Evolutionary conservation across 2,888 invertebrate species (phyloP), one percentile per base, ranked within the genome.

Genomic region (Hydrotaea diabolus): DNA sequence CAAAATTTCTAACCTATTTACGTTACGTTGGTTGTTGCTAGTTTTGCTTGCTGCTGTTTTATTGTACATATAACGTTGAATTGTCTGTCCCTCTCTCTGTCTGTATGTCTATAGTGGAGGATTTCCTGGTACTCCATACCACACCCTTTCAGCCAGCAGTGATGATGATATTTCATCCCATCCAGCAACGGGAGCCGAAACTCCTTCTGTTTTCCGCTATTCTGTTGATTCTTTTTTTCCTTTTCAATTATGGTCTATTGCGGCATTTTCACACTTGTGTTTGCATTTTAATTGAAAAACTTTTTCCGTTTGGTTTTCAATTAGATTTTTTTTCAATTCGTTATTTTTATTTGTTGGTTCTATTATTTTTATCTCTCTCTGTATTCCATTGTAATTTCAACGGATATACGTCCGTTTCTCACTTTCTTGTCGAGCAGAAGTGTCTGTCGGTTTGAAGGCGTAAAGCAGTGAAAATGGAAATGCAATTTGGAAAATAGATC

Each of bases 241-340:
- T 66, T 74, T 81, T 76, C 59, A 72, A 78, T 78, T 84, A 73
- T 77, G 79, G 82, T 81, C 76, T 85, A 85, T 82, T 85, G 84
- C 84, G 84, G 84, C 79, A 85, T 85, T 85, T 85, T 85, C 81
- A 82, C 84, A 85, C 84, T 85, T 85, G 81, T 85, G 81, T 85
- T 85, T 85, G 82, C 81, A 85, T 85, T 85, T 85, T 85, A 85
- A 85, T 85, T 85, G 84, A 85, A 85, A 84, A 84, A 84, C 39
- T 83, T 83, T 84, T 80, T 80, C 77, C 83, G 72, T 83, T 83
- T 82, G 82, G 82, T 80, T 85, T 85, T 85, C 85, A 83, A 85
- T 85, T 85, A 85, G 78, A 80, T 85, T 85, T 78, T 77, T 80
- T 77, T 77, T 76, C 62, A 75, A 72, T 72, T 72, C 73, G 77